Percentiles rank a stretch among this genome's conserved stretches.
These are phyloP conservation scores for Zaprionus bogoriensis DNA, from an alignment of 2,888 invertebrate species.

Conservation along the genomic window DNA sequence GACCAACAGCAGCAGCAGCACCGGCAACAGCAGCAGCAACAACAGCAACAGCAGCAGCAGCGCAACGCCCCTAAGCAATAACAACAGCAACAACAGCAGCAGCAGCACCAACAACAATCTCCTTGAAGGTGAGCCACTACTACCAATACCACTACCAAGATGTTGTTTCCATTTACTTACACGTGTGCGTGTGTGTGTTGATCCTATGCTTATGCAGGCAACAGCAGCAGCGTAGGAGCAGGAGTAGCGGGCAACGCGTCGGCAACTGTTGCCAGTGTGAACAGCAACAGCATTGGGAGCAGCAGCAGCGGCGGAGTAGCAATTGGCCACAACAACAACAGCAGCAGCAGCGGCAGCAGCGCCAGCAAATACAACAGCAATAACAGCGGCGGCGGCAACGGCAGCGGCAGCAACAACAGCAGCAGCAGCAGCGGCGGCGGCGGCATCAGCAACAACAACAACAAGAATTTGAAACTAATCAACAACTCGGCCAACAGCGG, in stretches of 20 bases:
- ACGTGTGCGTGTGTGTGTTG: too few species aligned
- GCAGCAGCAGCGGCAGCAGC: constrained; percentile 48
- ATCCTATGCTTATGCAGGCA: constrained; percentile 33
- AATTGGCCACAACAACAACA: constrained; percentile 29
- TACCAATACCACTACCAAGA: background rate
- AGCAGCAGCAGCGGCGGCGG: constrained; percentile 44
- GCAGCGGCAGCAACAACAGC: constrained; percentile 38
- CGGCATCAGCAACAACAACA: constrained; percentile 59
- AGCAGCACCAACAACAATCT: constrained; percentile 45
- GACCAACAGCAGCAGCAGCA: constrained; percentile 82
- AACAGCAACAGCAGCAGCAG: constrained; percentile 59
- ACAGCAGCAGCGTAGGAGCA: constrained; percentile 46
- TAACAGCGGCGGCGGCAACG: constrained; percentile 39
- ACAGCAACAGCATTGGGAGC: constrained; percentile 42
- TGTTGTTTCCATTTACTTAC: background rate
- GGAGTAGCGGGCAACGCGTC: constrained; percentile 22
- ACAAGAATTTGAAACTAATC: constrained; percentile 70
- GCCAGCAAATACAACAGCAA: constrained; percentile 40
- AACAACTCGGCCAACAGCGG: constrained; percentile 66
- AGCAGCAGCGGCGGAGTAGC: constrained; percentile 17
- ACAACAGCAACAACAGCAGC: constrained; percentile 38
- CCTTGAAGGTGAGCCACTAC: constrained; percentile 59
- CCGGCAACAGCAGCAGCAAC: constrained; percentile 60
- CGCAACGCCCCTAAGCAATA: constrained; percentile 48
- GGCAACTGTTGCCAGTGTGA: constrained; percentile 30